Conservation (phyloP, 1,140 invertebrate species). For the Varroa destructor region DNA sequence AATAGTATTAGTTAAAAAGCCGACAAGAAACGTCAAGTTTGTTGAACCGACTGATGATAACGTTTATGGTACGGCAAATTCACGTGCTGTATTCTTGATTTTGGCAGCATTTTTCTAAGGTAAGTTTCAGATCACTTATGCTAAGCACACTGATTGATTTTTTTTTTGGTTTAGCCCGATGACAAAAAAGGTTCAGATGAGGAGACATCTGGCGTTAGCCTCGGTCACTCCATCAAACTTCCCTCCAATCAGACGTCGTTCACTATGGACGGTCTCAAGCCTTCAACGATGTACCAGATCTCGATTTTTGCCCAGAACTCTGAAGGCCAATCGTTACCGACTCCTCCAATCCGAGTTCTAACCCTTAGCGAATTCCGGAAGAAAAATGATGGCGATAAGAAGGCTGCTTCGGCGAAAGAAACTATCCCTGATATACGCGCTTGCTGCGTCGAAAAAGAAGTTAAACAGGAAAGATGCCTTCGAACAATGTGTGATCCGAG, state of each 20-base stretch:
- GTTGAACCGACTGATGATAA: no score
- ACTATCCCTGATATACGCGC: constrained; percentile 53
- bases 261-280: constrained; percentile 48
- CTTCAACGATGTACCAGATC: constrained; percentile 68
- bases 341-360: constrained; percentile 52
- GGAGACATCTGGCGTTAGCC: constrained; percentile 2
- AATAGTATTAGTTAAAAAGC: no score
- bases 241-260: constrained; percentile 43
- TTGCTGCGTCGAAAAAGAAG: constrained; percentile 56
- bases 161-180: not conserved
- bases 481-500: constrained; percentile 63
- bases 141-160: no score
- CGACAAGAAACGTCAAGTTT: no score
- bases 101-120: no score
- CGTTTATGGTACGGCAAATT: no score
- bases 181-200: constrained; percentile 30
- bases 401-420: constrained; percentile 41
- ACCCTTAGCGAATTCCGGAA: constrained; percentile 47
- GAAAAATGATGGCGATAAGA: constrained; percentile 42
- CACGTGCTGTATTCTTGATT: no score
- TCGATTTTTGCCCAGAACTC: constrained; percentile 55
- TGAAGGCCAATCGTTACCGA: constrained; percentile 58
- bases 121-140: no score
- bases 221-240: constrained; percentile 29
- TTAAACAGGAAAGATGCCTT: constrained; percentile 56